These are phyloP conservation scores for Tribolium castaneum DNA, from an alignment of 1,140 invertebrate genomes.

Conservation along the genomic window DNA sequence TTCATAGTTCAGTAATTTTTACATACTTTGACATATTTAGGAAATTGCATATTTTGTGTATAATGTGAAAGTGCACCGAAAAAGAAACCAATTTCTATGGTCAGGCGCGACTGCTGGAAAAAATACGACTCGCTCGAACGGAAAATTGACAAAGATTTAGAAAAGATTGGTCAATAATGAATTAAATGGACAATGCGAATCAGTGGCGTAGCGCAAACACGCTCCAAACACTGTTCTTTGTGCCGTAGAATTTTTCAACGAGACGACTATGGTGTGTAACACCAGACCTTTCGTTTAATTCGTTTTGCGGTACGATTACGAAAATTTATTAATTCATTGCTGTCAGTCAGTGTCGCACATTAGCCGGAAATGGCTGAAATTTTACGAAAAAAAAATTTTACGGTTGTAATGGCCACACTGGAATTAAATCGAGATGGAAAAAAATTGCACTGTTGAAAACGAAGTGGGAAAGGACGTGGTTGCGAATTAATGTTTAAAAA, in stretches of 20 bases:
- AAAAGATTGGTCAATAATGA: slow-evolving; percentile 28
- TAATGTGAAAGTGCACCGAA: slow-evolving; percentile 27
- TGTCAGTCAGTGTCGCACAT: background rate
- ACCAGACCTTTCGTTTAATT: background rate
- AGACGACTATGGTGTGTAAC: background rate
- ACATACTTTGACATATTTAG: slow-evolving; percentile 36
- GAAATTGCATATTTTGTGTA: slow-evolving; percentile 36
- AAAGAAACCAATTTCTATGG: slow-evolving; percentile 33
- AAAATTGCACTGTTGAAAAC: too few relatives aligned
- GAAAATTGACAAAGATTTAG: slow-evolving; percentile 24
- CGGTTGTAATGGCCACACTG: background rate
- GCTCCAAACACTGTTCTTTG: background rate
- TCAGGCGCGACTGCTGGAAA: background rate
- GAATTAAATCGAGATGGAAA: background rate
- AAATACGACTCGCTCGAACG: background rate
- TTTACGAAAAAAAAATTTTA: background rate
- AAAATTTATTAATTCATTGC: background rate
- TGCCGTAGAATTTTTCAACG: background rate
- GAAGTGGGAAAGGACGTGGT: too few relatives aligned
- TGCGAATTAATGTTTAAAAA: too few relatives aligned
- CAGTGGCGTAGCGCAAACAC: background rate
- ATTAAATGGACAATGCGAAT: background rate
- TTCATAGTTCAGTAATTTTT: slow-evolving; percentile 36
- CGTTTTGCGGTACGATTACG: background rate
- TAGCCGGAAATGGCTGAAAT: background rate